Base-by-base conservation (phyloP, 2,797 vertebrate genomes). In the Spea hammondii region DNA sequence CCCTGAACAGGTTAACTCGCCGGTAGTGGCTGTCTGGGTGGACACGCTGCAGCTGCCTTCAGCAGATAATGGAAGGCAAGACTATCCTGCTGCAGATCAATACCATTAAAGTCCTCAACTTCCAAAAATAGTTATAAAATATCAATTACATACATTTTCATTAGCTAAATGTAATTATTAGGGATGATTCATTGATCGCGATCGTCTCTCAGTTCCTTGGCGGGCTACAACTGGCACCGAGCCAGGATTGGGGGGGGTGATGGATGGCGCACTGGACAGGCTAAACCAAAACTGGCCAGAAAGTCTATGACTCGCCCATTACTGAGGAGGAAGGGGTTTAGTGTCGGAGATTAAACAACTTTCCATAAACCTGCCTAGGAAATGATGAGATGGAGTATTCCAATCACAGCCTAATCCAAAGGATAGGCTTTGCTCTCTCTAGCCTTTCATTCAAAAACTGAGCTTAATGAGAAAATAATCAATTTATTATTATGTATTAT, bases 141-240 rank as follows among this genome's bases (percentile, higher is more conserved):
- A 88, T 90, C 89, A 90, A 90, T 90, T 89, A 90, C 88, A 88
- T 90, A 85, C 88, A 88, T 90, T 91, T 90, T 91, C 88, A 91
- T 91, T 90, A 90, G 88, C 86, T 88, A 87, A 85, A 88, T 87
- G 89, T 84, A 86, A 85, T 77, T 79, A 89, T 88, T 86, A 79
- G 83, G 83, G 68, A 84, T 85, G 87, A 86, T 86, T 82, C 85
- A 84, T 8, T 45, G 72, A 81, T 83, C 88, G 87, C 70, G 87
- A 90, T 87, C 68, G 65, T 77, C 70, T 82, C 73, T 77, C 70
- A 64, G 79, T 86, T 88, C 86, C 85, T 89, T 76, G 49, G 83
- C 0, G 76, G 85, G 83, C 83, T 77, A 7, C 65, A 76, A 80
- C 54, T 88, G 87, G 87, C 86, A 45, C 4, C n/a, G 5, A 57